Evolutionary conservation across 2,888 invertebrate genomes (phyloP), one percentile per base, ranked within the genome.

Genomic region (Pinctada fucata): DNA sequence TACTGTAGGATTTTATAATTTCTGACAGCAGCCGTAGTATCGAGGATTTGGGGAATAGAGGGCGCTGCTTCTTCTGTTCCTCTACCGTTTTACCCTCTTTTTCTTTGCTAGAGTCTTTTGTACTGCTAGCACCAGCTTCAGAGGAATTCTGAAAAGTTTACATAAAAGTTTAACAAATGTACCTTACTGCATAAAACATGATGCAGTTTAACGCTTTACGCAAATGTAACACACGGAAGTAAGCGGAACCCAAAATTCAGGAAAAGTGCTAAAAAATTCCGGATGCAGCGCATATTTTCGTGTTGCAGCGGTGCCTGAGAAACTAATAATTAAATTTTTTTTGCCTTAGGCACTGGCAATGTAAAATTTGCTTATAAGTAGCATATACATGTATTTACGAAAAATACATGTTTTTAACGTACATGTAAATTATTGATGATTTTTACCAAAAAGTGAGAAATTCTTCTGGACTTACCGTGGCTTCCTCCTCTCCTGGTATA

Each of bases 11-110:
- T 8, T 96, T 94, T 0, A 96, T 95, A 2, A 96, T 94, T 90
- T 97, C 97, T 0, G 96, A 96, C 72, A 97, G 91, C 80, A 97
- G 94, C 85, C 96, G 95, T 67, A 96, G 93, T 78, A 97, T 94
- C 13, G 95, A 95, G 1, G 96, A 95, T 87, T 96, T 95, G 0
- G 96, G 94, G 6, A 97, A 90, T 71, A 96, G 93, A 0, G 95
- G 95, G 65, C 92, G 89, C 75, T 87, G 85, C 68, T 86, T 88
- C 78, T 84, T 83, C 45, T 80, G 84, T 47, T 90, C 88, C 68
- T 91, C 90, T 4, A 77, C 81, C 45, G 79, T 78, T 76, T 85
- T 86, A 3, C 75, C 76, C 31, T 88, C 88, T 66, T 87, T 86
- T 31, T 82, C 79, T 65, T 87, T 81, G 13, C 50, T 78, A 4